Conservation (phyloP, 2,113 vertebrate genomes). For the Tichodroma muraria region DNA sequence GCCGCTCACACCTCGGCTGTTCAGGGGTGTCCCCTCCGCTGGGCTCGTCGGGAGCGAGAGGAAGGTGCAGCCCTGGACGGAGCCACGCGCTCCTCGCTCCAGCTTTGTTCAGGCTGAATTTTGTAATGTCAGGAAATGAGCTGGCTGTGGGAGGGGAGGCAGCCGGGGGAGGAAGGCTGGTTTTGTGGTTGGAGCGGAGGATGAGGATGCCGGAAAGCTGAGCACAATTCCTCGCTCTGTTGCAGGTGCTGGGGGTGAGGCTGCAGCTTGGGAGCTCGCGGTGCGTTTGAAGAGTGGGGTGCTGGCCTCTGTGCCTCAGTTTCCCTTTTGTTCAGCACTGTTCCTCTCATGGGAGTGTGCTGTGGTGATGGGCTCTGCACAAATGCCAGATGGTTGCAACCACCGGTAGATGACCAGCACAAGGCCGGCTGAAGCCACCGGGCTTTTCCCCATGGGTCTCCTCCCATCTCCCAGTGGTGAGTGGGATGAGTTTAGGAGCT, state of each 20-base stretch:
- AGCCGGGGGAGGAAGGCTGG: slow-evolving; percentile 23
- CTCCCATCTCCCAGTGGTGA: background rate
- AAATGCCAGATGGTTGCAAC: rapidly evolving
- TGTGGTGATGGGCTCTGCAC: background rate
- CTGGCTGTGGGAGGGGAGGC: slow-evolving; percentile 33
- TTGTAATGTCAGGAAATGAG: slow-evolving; percentile 52
- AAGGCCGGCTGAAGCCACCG: background rate
- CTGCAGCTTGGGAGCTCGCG: background rate
- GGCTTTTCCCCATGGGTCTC: background rate
- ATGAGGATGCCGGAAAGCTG: background rate
- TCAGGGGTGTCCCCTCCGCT: rapidly evolving
- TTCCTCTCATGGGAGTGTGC: background rate
- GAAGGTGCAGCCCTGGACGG: background rate
- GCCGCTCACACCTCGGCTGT: rapidly evolving
- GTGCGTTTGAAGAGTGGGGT: rapidly evolving
- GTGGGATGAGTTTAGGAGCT: background rate
- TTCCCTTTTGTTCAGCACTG: background rate
- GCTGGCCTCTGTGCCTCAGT: background rate
- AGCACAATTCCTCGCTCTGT: slow-evolving; percentile 8
- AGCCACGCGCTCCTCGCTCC: background rate
- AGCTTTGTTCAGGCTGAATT: background rate
- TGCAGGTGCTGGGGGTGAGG: background rate
- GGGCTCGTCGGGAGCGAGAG: rapidly evolving
- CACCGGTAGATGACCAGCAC: background rate
- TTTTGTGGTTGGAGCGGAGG: slow-evolving; percentile 11